These are phyloP conservation scores for Phylloscopus trochilus DNA, from an alignment of 2,113 vertebrate genomes.

Conservation along the genomic window DNA sequence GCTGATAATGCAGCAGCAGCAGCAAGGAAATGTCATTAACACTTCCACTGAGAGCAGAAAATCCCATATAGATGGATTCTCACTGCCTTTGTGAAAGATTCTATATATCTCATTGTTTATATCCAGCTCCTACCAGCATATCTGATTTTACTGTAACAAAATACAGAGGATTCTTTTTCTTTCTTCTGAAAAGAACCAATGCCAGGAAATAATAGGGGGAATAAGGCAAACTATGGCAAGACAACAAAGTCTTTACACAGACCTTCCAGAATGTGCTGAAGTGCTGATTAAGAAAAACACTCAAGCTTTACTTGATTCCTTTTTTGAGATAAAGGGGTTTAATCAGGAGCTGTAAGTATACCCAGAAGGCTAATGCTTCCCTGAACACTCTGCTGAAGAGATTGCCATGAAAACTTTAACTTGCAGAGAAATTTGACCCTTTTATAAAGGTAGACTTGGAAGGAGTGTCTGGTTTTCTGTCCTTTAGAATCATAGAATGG, in stretches of 20 bases:
- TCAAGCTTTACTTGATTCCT: conserved; percentile 25
- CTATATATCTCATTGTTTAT: background rate
- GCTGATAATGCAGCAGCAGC: conserved; percentile 12
- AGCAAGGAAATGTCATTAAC: background rate
- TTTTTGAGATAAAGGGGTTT: conserved; percentile 8
- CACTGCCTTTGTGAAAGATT: background rate
- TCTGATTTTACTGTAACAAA: background rate
- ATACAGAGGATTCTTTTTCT: background rate
- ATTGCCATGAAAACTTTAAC: background rate
- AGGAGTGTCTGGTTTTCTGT: background rate
- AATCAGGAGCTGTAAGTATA: background rate
- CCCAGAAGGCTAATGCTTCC: background rate
- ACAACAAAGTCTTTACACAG: background rate
- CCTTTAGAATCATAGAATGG: background rate
- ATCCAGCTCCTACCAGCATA: background rate
- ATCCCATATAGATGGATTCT: background rate
- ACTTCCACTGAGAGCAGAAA: conserved; percentile 9
- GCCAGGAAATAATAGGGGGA: background rate
- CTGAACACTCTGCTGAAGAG: background rate
- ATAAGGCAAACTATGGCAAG: background rate
- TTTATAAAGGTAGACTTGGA: background rate
- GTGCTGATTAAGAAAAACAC: conserved; percentile 3
- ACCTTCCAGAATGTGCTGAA: background rate
- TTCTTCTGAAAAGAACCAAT: background rate
- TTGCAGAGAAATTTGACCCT: background rate